A percentile compares a stretch with the other conserved stretches of the same genome.
These are phyloP conservation scores for Hetaerina americana DNA, from an alignment of 1,140 invertebrate species.

Conservation along the genomic window DNA sequence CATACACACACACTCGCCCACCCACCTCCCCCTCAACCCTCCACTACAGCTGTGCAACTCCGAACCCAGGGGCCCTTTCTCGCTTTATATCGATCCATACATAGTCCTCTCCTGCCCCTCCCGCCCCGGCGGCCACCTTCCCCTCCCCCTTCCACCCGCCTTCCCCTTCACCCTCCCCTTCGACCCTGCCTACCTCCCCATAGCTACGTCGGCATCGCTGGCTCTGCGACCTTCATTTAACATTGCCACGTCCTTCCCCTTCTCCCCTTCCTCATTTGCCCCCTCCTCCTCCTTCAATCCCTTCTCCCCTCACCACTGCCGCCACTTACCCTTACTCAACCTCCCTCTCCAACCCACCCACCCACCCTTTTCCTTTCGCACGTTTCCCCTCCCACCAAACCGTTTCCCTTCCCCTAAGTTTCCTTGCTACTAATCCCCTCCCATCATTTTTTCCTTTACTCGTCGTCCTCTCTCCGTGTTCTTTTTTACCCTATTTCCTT, in stretches of 20 bases:
- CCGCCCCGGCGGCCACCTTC: background rate
- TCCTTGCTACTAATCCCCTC: no score
- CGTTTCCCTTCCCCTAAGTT: background rate
- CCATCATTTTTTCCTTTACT: no score
- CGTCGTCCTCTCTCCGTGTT: no score
- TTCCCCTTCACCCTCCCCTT: background rate
- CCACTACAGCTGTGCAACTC: background rate
- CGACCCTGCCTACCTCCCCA: background rate
- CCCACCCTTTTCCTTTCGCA: background rate
- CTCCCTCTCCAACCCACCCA: background rate
- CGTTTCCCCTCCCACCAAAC: background rate
- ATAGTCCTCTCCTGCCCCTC: background rate
- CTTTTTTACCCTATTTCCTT: background rate
- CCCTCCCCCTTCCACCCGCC: background rate
- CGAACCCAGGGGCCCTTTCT: background rate
- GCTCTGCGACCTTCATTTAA: background rate
- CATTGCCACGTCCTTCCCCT: background rate
- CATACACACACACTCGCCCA: no score
- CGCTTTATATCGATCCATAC: background rate
- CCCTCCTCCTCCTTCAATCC: background rate
- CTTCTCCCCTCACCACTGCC: background rate
- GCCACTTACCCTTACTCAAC: background rate
- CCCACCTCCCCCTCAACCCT: background rate
- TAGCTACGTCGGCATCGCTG: background rate
- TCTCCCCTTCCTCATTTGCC: background rate